Conservation (phyloP, 2,113 vertebrate genomes). For the Cromileptes altivelis region DNA sequence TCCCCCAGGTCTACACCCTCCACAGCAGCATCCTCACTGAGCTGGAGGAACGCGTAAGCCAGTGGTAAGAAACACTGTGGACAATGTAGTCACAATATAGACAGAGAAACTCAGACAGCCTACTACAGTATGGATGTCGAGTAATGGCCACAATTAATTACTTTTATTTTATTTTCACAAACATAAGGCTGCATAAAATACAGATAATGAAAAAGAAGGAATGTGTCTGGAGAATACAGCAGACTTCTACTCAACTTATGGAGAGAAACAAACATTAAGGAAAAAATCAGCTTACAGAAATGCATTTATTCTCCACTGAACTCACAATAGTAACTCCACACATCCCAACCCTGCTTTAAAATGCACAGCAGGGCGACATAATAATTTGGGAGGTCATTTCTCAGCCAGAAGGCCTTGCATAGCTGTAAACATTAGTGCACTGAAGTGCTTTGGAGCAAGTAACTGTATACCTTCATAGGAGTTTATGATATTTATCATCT, state of each 20-base stretch:
- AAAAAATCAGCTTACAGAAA: too few relatives aligned
- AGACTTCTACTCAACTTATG: too few relatives aligned
- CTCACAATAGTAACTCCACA: conserved; percentile 4
- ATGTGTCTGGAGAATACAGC: too few relatives aligned
- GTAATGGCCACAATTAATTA: background rate
- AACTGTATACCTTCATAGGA: background rate
- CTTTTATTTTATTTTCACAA: too few relatives aligned
- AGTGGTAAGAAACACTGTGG: conserved; percentile 85
- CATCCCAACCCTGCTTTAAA: conserved; percentile 10
- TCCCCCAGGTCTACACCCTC: conserved; percentile 89
- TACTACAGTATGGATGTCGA: background rate
- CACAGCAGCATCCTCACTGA: conserved; percentile 91
- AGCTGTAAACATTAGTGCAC: background rate
- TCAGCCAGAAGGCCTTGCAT: background rate
- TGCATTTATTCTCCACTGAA: background rate
- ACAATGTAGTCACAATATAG: background rate
- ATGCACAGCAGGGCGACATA: background rate
- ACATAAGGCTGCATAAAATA: too few relatives aligned
- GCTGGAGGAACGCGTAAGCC: conserved; percentile 88
- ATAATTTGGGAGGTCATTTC: background rate
- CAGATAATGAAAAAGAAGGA: too few relatives aligned
- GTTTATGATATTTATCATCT: too few relatives aligned
- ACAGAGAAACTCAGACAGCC: background rate
- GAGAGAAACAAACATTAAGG: too few relatives aligned
- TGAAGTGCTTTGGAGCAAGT: background rate